A percentile compares a stretch with the other conserved stretches of the same genome.
These are phyloP conservation scores for Rhimphoctona megacephalus DNA, from an alignment of 2,888 invertebrate genomes.

Conservation along the genomic window DNA sequence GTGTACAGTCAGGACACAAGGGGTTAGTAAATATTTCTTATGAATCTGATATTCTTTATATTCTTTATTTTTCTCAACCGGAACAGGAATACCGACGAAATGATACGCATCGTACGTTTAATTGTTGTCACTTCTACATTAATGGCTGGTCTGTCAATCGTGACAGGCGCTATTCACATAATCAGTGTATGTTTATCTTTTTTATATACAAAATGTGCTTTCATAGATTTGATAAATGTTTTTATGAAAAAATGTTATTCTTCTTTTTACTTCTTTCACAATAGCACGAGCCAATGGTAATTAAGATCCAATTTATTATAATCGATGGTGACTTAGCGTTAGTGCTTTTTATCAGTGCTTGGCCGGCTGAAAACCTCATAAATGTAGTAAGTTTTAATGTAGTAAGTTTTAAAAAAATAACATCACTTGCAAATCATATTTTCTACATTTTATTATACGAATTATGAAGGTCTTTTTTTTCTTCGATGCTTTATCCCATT, in stretches of 20 bases:
- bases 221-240: neutral
- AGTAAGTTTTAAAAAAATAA: neutral
- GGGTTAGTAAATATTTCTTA: neutral
- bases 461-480: neutral
- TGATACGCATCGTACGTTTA: slow-evolving; percentile 59
- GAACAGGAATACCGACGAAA: slow-evolving; percentile 61
- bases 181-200: slow-evolving; percentile 61
- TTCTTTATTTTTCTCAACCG: neutral
- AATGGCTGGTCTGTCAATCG: slow-evolving; percentile 51
- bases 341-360: slow-evolving; percentile 63
- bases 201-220: neutral
- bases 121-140: slow-evolving; percentile 58
- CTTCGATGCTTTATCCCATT: no score
- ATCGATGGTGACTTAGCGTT: slow-evolving; percentile 43
- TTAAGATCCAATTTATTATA: slow-evolving; percentile 62
- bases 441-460: neutral
- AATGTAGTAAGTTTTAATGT: slow-evolving; percentile 46
- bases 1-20: no score
- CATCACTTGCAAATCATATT: neutral
- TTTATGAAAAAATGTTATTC: neutral
- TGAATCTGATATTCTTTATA: neutral
- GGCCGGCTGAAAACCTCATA: slow-evolving; percentile 68
- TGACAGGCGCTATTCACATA: slow-evolving; percentile 64
- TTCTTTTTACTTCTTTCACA: neutral
- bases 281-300: slow-evolving; percentile 65